Conservation (phyloP, 2,888 invertebrate species). For the Ophion slaviceki region DNA sequence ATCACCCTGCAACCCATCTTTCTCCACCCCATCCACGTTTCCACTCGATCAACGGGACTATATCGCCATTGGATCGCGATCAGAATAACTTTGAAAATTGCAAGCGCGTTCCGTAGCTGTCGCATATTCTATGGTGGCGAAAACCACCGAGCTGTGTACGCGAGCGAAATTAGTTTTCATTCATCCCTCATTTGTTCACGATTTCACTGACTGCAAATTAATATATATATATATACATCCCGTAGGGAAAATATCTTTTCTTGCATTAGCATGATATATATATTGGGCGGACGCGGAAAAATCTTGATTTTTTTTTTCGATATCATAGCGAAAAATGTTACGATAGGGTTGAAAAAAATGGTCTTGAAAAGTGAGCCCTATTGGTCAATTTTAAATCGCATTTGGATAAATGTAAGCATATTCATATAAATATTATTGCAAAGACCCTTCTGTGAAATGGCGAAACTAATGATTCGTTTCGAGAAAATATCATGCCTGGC, state of each 20-base stretch:
- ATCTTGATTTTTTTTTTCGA: neutral
- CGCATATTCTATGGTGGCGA: slow-evolving; percentile 21
- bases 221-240: neutral
- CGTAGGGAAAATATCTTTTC: neutral
- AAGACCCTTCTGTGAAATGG: neutral
- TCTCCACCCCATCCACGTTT: neutral
- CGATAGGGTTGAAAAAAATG: no score
- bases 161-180: slow-evolving; percentile 6
- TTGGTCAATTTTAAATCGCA: no score
- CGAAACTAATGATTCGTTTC: neutral
- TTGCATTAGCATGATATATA: neutral
- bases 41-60: slow-evolving; percentile 5
- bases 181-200: neutral
- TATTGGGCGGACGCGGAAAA: no score
- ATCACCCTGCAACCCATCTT: neutral
- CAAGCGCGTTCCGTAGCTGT: slow-evolving; percentile 50
- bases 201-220: neutral
- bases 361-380: no score
- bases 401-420: neutral
- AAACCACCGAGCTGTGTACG: slow-evolving; percentile 17
- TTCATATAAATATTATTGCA: neutral
- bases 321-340: no score
- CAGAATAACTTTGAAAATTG: slow-evolving; percentile 32
- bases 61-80: slow-evolving; percentile 17
- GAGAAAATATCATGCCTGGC: neutral